A percentile compares a stretch with the other conserved stretches of the same genome.
Evolutionary conservation across 2,888 invertebrate genomes (phyloP).

Genomic region (Diadegma fenestrale): DNA sequence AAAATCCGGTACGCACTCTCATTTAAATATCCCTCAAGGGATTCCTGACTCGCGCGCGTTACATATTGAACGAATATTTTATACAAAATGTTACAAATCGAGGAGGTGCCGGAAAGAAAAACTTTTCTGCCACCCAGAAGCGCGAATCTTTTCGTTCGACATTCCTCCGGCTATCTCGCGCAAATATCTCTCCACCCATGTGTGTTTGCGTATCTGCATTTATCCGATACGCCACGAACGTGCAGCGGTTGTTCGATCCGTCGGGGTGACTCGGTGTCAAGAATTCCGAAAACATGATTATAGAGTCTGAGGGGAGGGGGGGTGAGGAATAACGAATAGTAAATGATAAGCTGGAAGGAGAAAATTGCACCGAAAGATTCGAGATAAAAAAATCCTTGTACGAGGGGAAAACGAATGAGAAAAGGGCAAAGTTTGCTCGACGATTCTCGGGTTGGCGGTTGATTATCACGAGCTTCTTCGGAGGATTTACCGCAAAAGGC

Average conservation of each 20-base stretch:
- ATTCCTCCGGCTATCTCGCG: background rate
- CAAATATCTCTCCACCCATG: background rate
- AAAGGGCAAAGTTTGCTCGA: background rate
- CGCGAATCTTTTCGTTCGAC: slow-evolving; percentile 29
- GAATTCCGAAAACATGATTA: slow-evolving; percentile 23
- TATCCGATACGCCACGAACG: slow-evolving; percentile 6
- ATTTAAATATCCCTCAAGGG: slow-evolving; percentile 14
- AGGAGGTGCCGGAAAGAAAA: slow-evolving; percentile 17
- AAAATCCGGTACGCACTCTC: background rate
- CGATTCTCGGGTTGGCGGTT: slow-evolving; percentile 18
- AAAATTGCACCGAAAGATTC: slow-evolving; percentile 4
- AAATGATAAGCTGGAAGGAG: background rate
- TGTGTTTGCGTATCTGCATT: slow-evolving; percentile 12
- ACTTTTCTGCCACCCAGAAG: slow-evolving; percentile 19
- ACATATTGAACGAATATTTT: slow-evolving; percentile 4
- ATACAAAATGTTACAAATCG: slow-evolving; percentile 44
- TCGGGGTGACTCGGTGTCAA: background rate
- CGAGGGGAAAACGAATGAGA: background rate
- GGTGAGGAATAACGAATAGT: background rate
- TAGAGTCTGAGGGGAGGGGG: background rate
- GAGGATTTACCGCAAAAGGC: slow-evolving; percentile 43
- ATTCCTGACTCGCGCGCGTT: slow-evolving; percentile 5
- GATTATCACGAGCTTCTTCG: slow-evolving; percentile 19
- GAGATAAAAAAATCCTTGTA: background rate
- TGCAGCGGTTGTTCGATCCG: slow-evolving; percentile 18